Percentiles rank a stretch among this genome's conserved stretches.
These are phyloP conservation scores for Paragorgia papillata DNA, from an alignment of 92 coral and sea anemone genomes.

Conservation along the genomic window DNA sequence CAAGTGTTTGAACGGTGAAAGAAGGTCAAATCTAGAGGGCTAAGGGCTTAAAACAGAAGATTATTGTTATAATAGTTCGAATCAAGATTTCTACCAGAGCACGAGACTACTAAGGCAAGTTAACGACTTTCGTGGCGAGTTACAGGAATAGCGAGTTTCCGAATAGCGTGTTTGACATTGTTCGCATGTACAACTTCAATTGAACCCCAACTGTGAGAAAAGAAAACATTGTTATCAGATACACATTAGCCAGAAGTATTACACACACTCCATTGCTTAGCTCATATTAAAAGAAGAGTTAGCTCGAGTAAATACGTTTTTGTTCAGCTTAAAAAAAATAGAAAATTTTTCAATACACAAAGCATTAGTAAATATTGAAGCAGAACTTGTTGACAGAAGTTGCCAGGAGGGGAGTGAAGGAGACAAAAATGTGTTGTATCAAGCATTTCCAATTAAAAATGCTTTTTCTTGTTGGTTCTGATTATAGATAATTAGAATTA, in stretches of 20 bases:
- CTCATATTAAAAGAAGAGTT: too few relatives aligned
- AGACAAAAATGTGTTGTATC: conserved; percentile 18
- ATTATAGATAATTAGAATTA: conserved; percentile 21
- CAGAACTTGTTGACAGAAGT: conserved; percentile 8
- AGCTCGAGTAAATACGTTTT: too few relatives aligned
- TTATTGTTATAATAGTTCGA: too few relatives aligned
- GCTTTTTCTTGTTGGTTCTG: background rate
- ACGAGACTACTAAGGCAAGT: background rate
- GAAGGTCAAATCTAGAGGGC: too few relatives aligned
- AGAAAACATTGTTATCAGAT: background rate
- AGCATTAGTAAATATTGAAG: background rate
- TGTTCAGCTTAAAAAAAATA: too few relatives aligned
- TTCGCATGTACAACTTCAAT: background rate
- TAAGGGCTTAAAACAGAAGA: too few relatives aligned
- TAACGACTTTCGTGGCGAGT: background rate
- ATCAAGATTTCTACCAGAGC: too few relatives aligned
- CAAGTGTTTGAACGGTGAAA: too few relatives aligned
- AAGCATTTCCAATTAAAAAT: conserved; percentile 36
- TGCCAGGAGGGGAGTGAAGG: conserved; percentile 23
- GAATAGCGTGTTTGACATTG: background rate
- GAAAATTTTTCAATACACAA: too few relatives aligned
- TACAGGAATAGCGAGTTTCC: too few relatives aligned
- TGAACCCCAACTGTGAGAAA: background rate
- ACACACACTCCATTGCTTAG: background rate
- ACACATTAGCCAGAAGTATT: background rate